Percentiles rank a stretch among this genome's conserved stretches.
These are phyloP conservation scores for Polyploca ridens DNA, from an alignment of 2,888 invertebrate genomes.

Conservation along the genomic window DNA sequence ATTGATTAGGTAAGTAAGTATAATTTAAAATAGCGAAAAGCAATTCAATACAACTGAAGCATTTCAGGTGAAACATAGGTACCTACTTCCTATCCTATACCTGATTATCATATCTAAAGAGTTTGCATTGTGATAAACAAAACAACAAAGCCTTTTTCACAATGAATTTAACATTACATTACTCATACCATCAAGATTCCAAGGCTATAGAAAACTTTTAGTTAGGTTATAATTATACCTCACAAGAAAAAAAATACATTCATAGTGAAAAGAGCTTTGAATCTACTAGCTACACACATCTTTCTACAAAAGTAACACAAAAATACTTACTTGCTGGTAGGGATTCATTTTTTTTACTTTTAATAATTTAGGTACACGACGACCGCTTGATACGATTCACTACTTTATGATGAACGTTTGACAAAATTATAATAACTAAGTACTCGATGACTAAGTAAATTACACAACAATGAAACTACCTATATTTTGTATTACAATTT, in stretches of 20 bases:
- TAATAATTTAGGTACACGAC: constrained; percentile 13
- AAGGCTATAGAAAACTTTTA: not conserved
- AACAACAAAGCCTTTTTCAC: constrained; percentile 38
- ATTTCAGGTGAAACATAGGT: constrained; percentile 1
- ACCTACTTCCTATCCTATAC: not conserved
- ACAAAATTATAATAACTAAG: not conserved
- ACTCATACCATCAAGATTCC: not conserved
- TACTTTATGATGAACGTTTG: too few species aligned
- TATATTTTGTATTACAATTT: not conserved
- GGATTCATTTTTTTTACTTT: constrained; percentile 66
- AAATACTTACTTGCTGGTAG: constrained; percentile 66
- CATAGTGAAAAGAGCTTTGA: not conserved
- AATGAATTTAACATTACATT: not conserved
- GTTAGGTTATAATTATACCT: not conserved
- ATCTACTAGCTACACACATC: not conserved
- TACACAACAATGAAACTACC: not conserved
- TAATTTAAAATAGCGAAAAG: too few species aligned
- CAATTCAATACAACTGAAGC: not conserved
- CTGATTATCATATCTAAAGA: constrained; percentile 25
- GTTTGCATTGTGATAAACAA: constrained; percentile 69
- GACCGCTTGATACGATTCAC: not conserved
- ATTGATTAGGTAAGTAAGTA: too few species aligned
- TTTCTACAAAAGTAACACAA: constrained; percentile 19
- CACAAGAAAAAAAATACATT: not conserved
- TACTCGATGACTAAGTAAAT: not conserved